Base-by-base conservation (phyloP, 1,140 invertebrate species). In the Polypedilum vanderplanki region DNA sequence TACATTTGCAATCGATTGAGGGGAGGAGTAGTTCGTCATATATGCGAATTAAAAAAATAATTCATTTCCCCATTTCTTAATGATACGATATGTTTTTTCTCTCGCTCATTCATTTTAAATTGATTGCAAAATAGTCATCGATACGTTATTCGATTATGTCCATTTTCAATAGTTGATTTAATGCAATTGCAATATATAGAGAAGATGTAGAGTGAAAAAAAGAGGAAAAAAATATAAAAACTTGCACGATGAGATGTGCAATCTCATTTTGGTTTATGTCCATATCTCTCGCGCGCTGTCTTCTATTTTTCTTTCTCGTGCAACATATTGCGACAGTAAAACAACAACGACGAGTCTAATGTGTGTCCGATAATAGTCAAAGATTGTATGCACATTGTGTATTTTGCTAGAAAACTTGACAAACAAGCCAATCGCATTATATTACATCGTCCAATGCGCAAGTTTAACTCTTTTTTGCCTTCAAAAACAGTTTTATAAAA, bases 111-210 rank as follows among this genome's bases (percentile, higher is more conserved):
- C 24, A 33, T 5, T 33, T 57, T 57, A 57, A 57, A 57, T 57
- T 57, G 12, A 57, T 57, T n/a, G 46, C 4, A 57, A 57, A 57
- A 57, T 57, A 57, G 46, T n/a, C 12, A 57, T 57, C 46, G 10
- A 57, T 57, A 57, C n/a, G 46, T 57, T 57, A 57, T 57, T 57
- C 46, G 46, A 57, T 57, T 57, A 57, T 57, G 46, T 57, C 46
- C 46, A 57, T 57, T 57, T 57, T 57, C n/a, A 57, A 57, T 57
- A 57, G 46, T 57, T 57, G 46, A 57, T n/a, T 57, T 57, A 57
- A 15, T n/a, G 46, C 24, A 33, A 33, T 33, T 57, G 8, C 46
- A 57, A 57, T 57, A 57, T 4, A 57, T 46, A 46, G 41, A 46
- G 41, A 46, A 46, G 41, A 46, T 12, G 15, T 46, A 33, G 41